Conservation (phyloP, 2,888 invertebrate species). For the Athripsodes cinereus region DNA sequence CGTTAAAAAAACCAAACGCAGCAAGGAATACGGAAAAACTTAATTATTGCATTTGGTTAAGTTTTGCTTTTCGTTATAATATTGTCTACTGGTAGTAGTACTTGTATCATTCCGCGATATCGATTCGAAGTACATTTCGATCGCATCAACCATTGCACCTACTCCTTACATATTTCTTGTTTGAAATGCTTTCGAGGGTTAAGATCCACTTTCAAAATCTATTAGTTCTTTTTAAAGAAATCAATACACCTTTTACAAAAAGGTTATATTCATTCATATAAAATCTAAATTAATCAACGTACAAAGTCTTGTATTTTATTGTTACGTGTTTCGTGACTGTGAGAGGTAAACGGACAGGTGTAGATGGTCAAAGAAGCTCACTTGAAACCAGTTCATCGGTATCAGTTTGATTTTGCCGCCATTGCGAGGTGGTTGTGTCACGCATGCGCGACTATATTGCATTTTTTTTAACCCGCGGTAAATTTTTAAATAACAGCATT, state of each 20-base stretch:
- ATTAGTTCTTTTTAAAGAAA: background rate
- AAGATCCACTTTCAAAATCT: background rate
- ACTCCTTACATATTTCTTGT: background rate
- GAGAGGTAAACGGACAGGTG: background rate
- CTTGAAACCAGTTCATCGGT: constrained; percentile 16
- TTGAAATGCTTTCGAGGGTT: constrained; percentile 1
- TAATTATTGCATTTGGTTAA: no score
- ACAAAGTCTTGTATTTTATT: background rate
- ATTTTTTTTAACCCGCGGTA: constrained; percentile 3
- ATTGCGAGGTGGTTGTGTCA: constrained; percentile 9
- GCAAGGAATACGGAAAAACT: no score
- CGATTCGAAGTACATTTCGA: constrained; percentile 13
- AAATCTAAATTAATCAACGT: background rate
- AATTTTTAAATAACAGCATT: constrained; percentile 1
- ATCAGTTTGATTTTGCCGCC: constrained; percentile 16
- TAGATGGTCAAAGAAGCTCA: constrained; percentile 14
- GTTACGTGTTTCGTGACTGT: background rate
- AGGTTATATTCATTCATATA: background rate
- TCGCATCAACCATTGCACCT: constrained; percentile 8
- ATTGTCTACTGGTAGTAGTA: no score
- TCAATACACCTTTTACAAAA: background rate
- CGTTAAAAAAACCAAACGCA: no score
- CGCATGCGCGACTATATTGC: constrained; percentile 6
- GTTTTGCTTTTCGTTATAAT: no score
- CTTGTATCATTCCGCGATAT: constrained; percentile 6